Evolutionary conservation across 2,113 vertebrate species (phyloP).

Genomic region (Notothenia rossii): DNA sequence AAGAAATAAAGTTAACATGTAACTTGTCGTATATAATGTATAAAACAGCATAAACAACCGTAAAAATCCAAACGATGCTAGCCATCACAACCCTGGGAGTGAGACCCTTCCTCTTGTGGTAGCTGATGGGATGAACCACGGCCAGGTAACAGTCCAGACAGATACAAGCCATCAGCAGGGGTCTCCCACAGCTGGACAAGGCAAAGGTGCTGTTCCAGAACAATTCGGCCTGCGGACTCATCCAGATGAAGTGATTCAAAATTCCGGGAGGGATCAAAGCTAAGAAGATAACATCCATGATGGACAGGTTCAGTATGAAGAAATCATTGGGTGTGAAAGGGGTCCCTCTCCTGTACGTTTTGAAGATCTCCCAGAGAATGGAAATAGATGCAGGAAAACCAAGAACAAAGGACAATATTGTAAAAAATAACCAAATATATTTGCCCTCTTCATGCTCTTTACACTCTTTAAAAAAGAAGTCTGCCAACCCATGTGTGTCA

Average conservation of each 20-base stretch:
- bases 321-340: constrained; percentile 46
- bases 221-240: fast-evolving
- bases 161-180: constrained; percentile 67
- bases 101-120: constrained; percentile 57
- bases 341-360: constrained; percentile 27
- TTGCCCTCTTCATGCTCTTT: fast-evolving
- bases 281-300: constrained; percentile 67
- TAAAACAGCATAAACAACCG: neutral
- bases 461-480: neutral
- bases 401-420: neutral
- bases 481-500: neutral
- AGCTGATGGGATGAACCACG: constrained; percentile 74
- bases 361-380: constrained; percentile 63
- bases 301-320: constrained; percentile 58
- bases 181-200: constrained; percentile 60
- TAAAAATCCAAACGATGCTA: constrained; percentile 51
- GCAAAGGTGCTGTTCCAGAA: neutral
- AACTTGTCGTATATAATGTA: fast-evolving
- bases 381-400: constrained; percentile 57
- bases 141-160: constrained; percentile 78
- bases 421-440: constrained; percentile 11
- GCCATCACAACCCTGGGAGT: constrained; percentile 46
- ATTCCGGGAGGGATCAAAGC: constrained; percentile 19
- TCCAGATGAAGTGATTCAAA: constrained; percentile 4
- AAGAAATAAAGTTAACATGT: neutral